Evolutionary conservation across 2,888 invertebrate genomes (phyloP).

Genomic region (Mystacides longicornis): DNA sequence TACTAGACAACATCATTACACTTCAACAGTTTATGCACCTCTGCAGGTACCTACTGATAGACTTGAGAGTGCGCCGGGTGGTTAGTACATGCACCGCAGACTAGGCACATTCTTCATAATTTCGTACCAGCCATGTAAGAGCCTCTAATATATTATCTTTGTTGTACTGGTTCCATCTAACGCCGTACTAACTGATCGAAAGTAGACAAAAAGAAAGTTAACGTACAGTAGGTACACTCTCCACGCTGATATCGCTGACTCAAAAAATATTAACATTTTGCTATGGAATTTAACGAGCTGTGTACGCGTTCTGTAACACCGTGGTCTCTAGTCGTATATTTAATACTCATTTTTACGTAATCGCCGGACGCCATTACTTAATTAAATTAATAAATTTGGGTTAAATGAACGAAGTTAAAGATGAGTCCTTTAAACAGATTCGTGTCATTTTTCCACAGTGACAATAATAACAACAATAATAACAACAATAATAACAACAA

Average conservation of each 20-base stretch:
- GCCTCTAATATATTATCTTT: too few relatives aligned
- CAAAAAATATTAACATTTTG: slow-evolving; percentile 20
- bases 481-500: too few relatives aligned
- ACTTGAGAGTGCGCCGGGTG: too few relatives aligned
- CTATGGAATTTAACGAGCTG: slow-evolving; percentile 20
- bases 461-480: slow-evolving; percentile 34
- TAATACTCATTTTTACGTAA: not conserved
- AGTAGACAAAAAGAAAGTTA: slow-evolving; percentile 25
- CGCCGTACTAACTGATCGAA: slow-evolving; percentile 14
- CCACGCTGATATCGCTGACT: slow-evolving; percentile 20
- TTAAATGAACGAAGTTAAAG: slow-evolving; percentile 22
- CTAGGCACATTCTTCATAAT: too few relatives aligned
- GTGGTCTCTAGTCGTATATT: not conserved
- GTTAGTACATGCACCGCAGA: too few relatives aligned
- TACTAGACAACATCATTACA: too few relatives aligned
- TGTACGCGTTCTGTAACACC: slow-evolving; percentile 13
- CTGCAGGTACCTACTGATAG: too few relatives aligned
- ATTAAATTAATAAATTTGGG: not conserved
- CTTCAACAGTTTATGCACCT: too few relatives aligned
- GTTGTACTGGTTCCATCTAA: too few relatives aligned
- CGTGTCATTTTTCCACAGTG: slow-evolving; percentile 54
- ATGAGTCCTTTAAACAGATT: slow-evolving; percentile 57
- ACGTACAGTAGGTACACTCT: too few relatives aligned
- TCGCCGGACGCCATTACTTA: not conserved
- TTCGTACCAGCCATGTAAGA: too few relatives aligned